Percentiles rank a stretch among this genome's conserved stretches.
Conservation (phyloP, 2,888 invertebrate species). For the Helicoverpa assulta region DNA sequence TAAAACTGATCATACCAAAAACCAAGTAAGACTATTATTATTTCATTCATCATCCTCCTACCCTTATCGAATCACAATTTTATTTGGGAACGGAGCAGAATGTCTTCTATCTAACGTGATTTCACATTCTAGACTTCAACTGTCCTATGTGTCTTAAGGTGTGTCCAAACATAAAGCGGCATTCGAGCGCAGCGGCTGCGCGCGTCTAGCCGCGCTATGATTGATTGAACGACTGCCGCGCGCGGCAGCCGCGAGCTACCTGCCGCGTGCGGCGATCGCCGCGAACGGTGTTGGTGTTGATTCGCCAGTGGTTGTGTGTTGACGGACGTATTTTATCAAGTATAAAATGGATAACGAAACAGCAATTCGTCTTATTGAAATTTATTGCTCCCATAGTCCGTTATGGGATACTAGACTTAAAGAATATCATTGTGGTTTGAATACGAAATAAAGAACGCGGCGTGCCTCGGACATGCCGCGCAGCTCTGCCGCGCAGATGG, state of each 20-base stretch:
- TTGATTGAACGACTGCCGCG: constrained; percentile 28
- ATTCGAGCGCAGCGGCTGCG: constrained; percentile 34
- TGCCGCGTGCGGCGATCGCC: constrained; percentile 20
- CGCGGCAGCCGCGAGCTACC: constrained; percentile 10
- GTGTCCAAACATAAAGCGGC: constrained; percentile 28
- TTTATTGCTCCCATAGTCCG: constrained; percentile 24
- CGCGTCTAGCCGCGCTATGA: constrained; percentile 34
- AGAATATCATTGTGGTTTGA: too few relatives aligned
- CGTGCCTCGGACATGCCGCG: too few relatives aligned
- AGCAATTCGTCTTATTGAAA: constrained; percentile 30
- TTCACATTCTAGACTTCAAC: too few relatives aligned
- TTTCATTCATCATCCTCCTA: too few relatives aligned
- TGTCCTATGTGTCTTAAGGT: not conserved
- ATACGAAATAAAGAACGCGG: too few relatives aligned
- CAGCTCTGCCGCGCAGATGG: too few relatives aligned
- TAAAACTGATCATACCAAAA: too few relatives aligned
- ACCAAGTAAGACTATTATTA: too few relatives aligned
- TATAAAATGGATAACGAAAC: not conserved
- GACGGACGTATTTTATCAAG: too few relatives aligned
- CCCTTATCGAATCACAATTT: too few relatives aligned
- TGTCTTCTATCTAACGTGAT: too few relatives aligned
- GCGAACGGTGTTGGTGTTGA: constrained; percentile 21
- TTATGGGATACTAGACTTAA: constrained; percentile 32
- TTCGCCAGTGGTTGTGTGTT: constrained; percentile 9
- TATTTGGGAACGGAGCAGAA: too few relatives aligned